Percentiles rank a stretch among this genome's conserved stretches.
phyloP scores from a whole-genome alignment of 2,797 vertebrate genomes.

The Smutsia temminckii region DNA sequence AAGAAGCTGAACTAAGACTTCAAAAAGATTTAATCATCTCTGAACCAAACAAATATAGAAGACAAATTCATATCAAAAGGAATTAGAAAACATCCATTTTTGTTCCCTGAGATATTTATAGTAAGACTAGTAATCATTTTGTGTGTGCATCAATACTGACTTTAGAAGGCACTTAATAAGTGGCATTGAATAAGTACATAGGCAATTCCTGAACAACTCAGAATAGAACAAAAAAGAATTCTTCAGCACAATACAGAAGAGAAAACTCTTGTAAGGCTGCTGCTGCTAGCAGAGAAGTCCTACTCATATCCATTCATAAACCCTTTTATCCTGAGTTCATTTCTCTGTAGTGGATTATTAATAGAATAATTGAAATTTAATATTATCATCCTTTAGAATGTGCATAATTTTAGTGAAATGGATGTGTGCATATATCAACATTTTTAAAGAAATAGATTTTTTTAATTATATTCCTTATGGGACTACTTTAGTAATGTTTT shows the following conservation, averaged over 20 bases:
- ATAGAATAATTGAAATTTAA: not conserved
- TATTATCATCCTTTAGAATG: not conserved
- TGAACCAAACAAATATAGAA: slow-evolving; percentile 32
- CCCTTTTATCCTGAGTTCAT: not conserved
- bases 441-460: not conserved
- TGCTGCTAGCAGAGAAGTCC: not conserved
- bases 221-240: not conserved
- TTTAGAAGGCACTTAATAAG: not conserved
- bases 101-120: not conserved
- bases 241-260: not conserved
- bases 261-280: not conserved
- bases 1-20: not conserved
- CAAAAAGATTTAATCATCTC: slow-evolving; percentile 44
- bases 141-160: not conserved
- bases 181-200: not conserved
- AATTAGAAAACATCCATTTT: not conserved
- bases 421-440: not conserved
- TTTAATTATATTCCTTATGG: not conserved
- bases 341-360: not conserved
- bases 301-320: not conserved
- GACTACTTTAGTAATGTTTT: not conserved
- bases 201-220: not conserved
- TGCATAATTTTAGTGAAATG: not conserved
- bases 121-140: not conserved
- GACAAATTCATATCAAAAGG: not conserved